phyloP scores from a whole-genome alignment of 2,113 vertebrate species.

The Hassar affinis region DNA sequence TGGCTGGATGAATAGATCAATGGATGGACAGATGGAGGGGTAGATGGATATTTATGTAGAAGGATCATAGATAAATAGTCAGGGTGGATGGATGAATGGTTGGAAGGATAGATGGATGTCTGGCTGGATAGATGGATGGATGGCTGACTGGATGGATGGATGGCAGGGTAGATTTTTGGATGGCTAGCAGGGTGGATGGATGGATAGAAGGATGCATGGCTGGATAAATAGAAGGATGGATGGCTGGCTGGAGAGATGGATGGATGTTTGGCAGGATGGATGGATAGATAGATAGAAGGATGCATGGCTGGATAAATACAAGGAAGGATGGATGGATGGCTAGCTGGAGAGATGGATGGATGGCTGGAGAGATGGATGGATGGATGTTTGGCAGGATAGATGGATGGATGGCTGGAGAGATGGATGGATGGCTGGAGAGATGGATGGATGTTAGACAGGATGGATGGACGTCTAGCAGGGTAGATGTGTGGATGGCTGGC shows the following conservation, averaged over 20 bases:
- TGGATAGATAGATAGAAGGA: neutral
- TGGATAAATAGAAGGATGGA: neutral
- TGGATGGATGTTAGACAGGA: neutral
- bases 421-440: neutral
- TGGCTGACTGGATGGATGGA: neutral
- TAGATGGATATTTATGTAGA: too few species aligned
- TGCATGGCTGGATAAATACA: neutral
- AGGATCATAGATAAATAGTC: too few species aligned
- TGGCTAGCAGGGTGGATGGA: too few species aligned
- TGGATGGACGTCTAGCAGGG: too few species aligned
- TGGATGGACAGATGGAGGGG: neutral
- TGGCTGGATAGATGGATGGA: neutral
- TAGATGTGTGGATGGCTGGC: too few species aligned
- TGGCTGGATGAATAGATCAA: neutral
- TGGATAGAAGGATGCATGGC: too few species aligned
- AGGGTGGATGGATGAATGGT: too few species aligned
- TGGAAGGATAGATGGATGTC: too few species aligned
- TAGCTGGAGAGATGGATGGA: neutral
- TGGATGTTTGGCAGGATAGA: neutral
- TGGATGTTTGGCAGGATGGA: neutral
- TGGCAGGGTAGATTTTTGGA: too few species aligned
- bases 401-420: neutral
- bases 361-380: neutral
- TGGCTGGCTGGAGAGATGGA: neutral
- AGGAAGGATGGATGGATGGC: neutral